Base-by-base conservation (phyloP, 2,888 invertebrate genomes). In the Synanthedon vespiformis region DNA sequence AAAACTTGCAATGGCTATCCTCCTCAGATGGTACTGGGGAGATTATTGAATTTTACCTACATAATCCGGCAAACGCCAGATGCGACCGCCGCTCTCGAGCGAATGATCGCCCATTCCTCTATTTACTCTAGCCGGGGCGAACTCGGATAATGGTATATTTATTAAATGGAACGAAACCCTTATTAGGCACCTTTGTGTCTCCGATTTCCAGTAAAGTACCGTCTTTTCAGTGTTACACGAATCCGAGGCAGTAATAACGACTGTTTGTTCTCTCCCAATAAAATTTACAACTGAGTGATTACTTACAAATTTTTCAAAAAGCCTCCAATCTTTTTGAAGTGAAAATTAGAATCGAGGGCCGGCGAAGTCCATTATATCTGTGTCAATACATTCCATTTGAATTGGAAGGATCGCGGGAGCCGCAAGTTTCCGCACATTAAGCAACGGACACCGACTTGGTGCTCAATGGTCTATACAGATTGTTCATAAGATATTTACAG, bases 11-110 rank as follows among this genome's bases (percentile, higher is more conserved):
- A 70, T 66, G 63, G 59, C 65, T 63, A 65, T 63, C 69, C 64
- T 66, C 56, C 77, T 69, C 80, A 84, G 82, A 75, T 82, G 80
- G 73, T 65, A 62, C 67, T 70, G 67, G 63, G 67, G 68, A 78
- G 77, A 77, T 81, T 83, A 82, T 83, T 80, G 80, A 83, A 80
- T 83, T 83, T 74, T 70, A 74, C 70, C 73, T 70, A 77, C 73
- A 76, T 82, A 80, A 84, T 80, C 77, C 74, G 65, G 67, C 70
- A 63, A 71, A 63, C 68, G 72, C 77, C 84, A 83, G 80, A 74
- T 80, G 83, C 58, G 78, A 58, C 75, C 73, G 64, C 62, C 66
- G 63, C 67, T 68, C 68, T 64, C 63, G 61, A 67, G 70, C 72
- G 69, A 77, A 74, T 74, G 77, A 81, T 80, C 76, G 68, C 67